These are phyloP conservation scores for Drosophila murphyi DNA, from an alignment of 1,140 invertebrate species.

Conservation along the genomic window DNA sequence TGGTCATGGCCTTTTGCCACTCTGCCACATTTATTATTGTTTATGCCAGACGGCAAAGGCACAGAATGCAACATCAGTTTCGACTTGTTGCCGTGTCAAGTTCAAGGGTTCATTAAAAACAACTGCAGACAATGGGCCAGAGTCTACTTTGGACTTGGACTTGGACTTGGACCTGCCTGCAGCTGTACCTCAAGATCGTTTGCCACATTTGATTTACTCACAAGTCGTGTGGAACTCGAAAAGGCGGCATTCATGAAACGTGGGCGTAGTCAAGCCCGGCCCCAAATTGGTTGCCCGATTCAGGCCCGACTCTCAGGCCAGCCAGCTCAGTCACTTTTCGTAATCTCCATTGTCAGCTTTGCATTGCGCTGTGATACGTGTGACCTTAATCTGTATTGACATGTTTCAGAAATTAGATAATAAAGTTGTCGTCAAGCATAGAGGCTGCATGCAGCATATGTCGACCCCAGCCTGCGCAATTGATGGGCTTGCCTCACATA, in stretches of 20 bases:
- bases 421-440: slow-evolving; percentile 60
- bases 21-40: slow-evolving; percentile 70
- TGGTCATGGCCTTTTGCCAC: slow-evolving; percentile 72
- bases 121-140: slow-evolving; percentile 8
- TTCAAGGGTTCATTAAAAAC: slow-evolving; percentile 77
- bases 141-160: not conserved
- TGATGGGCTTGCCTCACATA: slow-evolving; percentile 46
- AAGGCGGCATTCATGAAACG: slow-evolving; percentile 21
- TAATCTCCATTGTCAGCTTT: slow-evolving; percentile 77
- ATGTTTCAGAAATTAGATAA: slow-evolving; percentile 80
- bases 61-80: slow-evolving; percentile 66
- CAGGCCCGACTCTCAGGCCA: not conserved
- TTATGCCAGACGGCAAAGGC: slow-evolving; percentile 46
- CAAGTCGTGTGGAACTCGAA: slow-evolving; percentile 15
- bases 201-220: slow-evolving; percentile 34
- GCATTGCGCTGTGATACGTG: slow-evolving; percentile 68
- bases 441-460: slow-evolving; percentile 22
- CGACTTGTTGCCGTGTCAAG: slow-evolving; percentile 69
- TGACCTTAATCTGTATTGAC: slow-evolving; percentile 83
- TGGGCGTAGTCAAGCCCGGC: slow-evolving; percentile 26
- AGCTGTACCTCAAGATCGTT: slow-evolving; percentile 7
- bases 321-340: slow-evolving; percentile 25
- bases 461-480: slow-evolving; percentile 25
- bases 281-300: slow-evolving; percentile 1
- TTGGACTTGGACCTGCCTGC: not conserved